These are phyloP conservation scores for Cantharis rufa DNA, from an alignment of 2,888 invertebrate genomes.

Conservation along the genomic window DNA sequence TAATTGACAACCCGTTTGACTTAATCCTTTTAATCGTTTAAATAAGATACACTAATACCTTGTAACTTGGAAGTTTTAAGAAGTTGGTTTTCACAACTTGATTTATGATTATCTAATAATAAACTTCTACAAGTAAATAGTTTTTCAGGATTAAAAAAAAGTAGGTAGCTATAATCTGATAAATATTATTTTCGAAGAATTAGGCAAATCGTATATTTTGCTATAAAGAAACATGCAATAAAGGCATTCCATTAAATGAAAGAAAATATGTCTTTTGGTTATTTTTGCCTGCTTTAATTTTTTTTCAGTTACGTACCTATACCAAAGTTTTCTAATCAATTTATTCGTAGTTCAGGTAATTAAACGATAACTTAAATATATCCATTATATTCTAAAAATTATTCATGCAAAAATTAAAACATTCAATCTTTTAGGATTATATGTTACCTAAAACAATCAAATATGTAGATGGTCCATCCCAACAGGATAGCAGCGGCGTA, in stretches of 20 bases:
- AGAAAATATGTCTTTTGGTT: neutral
- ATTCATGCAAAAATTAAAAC: too few relatives aligned
- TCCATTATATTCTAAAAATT: too few relatives aligned
- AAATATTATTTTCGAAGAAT: neutral
- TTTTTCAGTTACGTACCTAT: neutral
- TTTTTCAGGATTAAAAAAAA: neutral
- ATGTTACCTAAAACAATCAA: too few relatives aligned
- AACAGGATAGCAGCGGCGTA: too few relatives aligned
- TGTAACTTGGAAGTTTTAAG: neutral
- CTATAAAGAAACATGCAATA: neutral
- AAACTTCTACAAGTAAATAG: neutral
- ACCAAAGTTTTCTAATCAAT: too few relatives aligned
- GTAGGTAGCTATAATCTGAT: neutral
- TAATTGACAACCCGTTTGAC: neutral
- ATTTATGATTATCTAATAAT: neutral
- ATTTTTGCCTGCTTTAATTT: neutral
- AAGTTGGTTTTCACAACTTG: neutral
- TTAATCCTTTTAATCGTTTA: neutral
- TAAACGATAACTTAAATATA: too few relatives aligned
- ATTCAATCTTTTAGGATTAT: too few relatives aligned
- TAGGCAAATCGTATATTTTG: neutral
- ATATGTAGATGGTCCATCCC: too few relatives aligned
- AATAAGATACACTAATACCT: neutral
- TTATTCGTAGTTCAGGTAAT: too few relatives aligned
- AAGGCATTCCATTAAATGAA: neutral